Evolutionary conservation across 2,113 vertebrate genomes (phyloP).

Genomic region (Rhizomys pruinosus): DNA sequence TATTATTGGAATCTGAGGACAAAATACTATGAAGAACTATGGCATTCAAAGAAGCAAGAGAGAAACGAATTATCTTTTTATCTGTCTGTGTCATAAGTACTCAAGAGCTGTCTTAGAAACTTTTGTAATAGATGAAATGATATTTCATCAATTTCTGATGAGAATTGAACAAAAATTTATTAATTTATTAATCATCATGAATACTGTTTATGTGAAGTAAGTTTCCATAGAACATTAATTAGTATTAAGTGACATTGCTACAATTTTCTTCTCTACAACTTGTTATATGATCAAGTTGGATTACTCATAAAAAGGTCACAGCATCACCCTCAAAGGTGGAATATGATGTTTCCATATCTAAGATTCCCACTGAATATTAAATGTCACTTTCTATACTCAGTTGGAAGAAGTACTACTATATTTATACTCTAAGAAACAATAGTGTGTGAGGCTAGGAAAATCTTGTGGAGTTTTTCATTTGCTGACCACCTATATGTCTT

Average conservation of each 20-base stretch:
- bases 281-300: neutral
- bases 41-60: neutral
- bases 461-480: neutral
- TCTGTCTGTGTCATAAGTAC: neutral
- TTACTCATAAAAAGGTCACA: neutral
- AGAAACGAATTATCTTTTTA: neutral
- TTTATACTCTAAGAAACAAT: neutral
- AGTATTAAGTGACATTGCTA: neutral
- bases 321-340: neutral
- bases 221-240: neutral
- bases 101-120: neutral
- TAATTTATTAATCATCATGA: neutral
- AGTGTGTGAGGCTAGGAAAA: neutral
- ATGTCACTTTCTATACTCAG: neutral
- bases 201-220: neutral
- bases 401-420: neutral
- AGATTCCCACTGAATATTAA: neutral
- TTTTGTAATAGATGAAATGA: neutral
- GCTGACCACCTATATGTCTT: neutral
- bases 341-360: neutral
- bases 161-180: neutral
- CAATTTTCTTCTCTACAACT: neutral
- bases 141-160: neutral
- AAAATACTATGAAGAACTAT: neutral
- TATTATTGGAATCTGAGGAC: neutral